These are phyloP conservation scores for Notocelia uddmanniana DNA, from an alignment of 2,888 invertebrate species.

Conservation along the genomic window DNA sequence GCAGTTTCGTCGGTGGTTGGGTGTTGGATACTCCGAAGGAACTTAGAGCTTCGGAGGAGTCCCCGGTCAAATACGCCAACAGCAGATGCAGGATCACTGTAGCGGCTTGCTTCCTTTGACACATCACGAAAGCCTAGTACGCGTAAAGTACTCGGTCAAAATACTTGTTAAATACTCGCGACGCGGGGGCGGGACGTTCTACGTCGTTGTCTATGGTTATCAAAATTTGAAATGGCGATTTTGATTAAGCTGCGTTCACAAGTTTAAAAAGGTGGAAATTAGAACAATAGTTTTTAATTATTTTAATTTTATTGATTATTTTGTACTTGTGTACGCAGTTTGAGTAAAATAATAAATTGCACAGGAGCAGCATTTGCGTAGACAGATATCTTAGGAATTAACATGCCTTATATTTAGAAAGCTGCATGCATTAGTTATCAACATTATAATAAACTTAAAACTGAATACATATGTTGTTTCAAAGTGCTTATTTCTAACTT, in stretches of 20 bases:
- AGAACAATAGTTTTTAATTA: no score
- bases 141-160: slow-evolving; percentile 41
- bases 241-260: slow-evolving; percentile 36
- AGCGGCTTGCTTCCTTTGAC: slow-evolving; percentile 67
- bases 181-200: slow-evolving; percentile 38
- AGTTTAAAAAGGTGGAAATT: neutral
- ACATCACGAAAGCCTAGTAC: slow-evolving; percentile 68
- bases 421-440: slow-evolving; percentile 20
- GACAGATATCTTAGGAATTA: slow-evolving; percentile 22
- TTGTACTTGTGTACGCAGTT: slow-evolving; percentile 28
- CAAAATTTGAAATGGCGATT: slow-evolving; percentile 47
- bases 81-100: slow-evolving; percentile 68
- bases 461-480: no score
- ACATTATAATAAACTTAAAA: neutral
- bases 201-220: slow-evolving; percentile 48
- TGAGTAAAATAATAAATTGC: slow-evolving; percentile 29
- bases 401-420: slow-evolving; percentile 35
- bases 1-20: slow-evolving; percentile 82
- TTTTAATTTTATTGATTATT: neutral
- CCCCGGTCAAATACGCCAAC: slow-evolving; percentile 71
- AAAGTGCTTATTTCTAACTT: no score
- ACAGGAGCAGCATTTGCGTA: slow-evolving; percentile 34
- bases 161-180: slow-evolving; percentile 41
- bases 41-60: slow-evolving; percentile 87
- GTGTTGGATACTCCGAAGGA: slow-evolving; percentile 89